Evolutionary conservation across 1,140 invertebrate species (phyloP), one percentile per base, ranked within the genome.

Genomic region (Berghia stephanieae): DNA sequence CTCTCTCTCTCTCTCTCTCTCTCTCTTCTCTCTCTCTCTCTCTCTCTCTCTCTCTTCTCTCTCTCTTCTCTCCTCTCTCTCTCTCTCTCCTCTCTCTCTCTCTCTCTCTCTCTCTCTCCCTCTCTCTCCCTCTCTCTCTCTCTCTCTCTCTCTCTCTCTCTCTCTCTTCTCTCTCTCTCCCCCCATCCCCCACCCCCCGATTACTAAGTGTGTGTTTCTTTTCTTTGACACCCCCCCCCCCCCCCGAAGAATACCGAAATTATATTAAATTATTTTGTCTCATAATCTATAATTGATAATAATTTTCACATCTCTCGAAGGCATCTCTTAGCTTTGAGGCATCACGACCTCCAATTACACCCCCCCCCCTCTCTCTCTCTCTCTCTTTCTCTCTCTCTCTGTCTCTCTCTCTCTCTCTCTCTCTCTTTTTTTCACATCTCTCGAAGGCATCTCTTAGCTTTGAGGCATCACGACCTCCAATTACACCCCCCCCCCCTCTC

Each of bases 1-100:
- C 0, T 74, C 36, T 24, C 72, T 42, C 43, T 60, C 43, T 46
- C 60, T 75, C 40, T 46, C 70, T 72, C 43, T 72, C 70, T 72
- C 24, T 24, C 24, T 6, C 24, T 31, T 44, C 69, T 46, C 69
- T 27, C 24, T 46, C 67, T 69, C 27, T 38, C 5, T 34, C 67
- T 5, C 4, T 72, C 21, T 72, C 42, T 49, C n/a, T 24, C 18
- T 6, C n/a, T 72, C 31, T 2, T 2, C 2, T n/a, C n/a, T n/a
- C 46, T n/a, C n/a, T n/a, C n/a, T n/a, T n/a, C n/a, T n/a, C n/a
- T n/a, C n/a, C 13, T 49, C n/a, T 49, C 13, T 13, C n/a, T n/a
- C 13, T 49, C 46, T 13, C 46, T 49, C n/a, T 13, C 18, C 55
- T 71, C 71, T 57, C 6, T 55, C 46, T 74, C 36, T n/a, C 34